A percentile compares a stretch with the other conserved stretches of the same genome.
phyloP scores from a whole-genome alignment of 2,113 vertebrate species.

The Myotis brandtii region DNA sequence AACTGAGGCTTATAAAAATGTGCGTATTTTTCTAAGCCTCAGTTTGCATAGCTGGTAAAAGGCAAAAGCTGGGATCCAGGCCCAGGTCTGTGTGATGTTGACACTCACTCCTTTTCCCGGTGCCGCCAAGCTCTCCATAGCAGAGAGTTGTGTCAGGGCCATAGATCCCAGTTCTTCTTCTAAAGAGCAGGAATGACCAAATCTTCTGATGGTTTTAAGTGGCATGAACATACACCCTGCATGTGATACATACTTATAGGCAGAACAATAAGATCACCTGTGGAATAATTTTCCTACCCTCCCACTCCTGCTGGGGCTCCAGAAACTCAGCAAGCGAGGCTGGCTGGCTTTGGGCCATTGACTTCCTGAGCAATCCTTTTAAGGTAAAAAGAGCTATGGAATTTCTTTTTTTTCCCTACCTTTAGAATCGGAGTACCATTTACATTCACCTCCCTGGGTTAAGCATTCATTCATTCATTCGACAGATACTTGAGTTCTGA shows the following conservation, averaged over 20 bases:
- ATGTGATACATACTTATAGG: not conserved
- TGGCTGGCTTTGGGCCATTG: not conserved
- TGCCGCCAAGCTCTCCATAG: not conserved
- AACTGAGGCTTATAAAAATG: not conserved
- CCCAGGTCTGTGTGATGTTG: not conserved
- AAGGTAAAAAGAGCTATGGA: not conserved
- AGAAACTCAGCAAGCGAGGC: not conserved
- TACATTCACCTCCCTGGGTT: not conserved
- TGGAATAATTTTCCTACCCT: not conserved
- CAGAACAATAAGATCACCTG: not conserved
- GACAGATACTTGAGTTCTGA: not conserved
- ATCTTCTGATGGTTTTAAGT: not conserved
- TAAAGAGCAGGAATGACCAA: constrained; percentile 68
- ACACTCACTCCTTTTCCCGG: not conserved
- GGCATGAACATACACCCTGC: not conserved
- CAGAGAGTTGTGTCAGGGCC: constrained; percentile 7
- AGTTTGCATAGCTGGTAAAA: not conserved
- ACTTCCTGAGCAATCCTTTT: not conserved
- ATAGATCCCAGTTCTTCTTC: constrained; percentile 51
- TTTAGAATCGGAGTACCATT: not conserved
- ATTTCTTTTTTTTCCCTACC: not conserved
- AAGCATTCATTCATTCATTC: not conserved
- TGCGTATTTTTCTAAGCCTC: not conserved
- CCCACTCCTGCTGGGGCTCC: not conserved
- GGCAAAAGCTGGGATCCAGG: not conserved